Evolutionary conservation across 1,140 invertebrate species (phyloP).

Genomic region (Ooceraea biroi): DNA sequence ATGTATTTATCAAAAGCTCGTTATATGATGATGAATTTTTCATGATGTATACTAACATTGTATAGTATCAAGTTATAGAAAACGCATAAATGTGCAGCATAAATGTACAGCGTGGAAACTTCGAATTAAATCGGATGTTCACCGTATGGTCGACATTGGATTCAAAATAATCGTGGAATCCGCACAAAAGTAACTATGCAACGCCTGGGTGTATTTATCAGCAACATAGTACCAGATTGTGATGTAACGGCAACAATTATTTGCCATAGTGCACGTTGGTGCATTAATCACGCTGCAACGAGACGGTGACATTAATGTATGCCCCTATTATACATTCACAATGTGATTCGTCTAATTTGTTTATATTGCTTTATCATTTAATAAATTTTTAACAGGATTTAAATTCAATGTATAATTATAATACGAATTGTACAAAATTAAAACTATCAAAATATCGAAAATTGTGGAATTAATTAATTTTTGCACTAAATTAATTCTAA

Average conservation of each 20-base stretch:
- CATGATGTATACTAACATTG: too few relatives aligned
- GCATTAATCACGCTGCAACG: slow-evolving; percentile 25
- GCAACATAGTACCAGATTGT: slow-evolving; percentile 11
- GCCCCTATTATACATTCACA: slow-evolving; percentile 14
- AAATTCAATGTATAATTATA: background rate
- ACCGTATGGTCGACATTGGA: background rate
- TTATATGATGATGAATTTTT: background rate
- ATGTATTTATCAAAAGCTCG: background rate
- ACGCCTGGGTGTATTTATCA: slow-evolving; percentile 20
- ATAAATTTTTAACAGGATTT: background rate
- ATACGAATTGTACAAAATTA: background rate
- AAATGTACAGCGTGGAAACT: too few relatives aligned
- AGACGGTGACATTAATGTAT: slow-evolving; percentile 46
- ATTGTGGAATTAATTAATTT: too few relatives aligned
- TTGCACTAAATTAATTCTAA: too few relatives aligned
- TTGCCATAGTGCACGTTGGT: slow-evolving; percentile 13
- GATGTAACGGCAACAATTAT: slow-evolving; percentile 41
- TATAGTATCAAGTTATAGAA: background rate
- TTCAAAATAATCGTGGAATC: slow-evolving; percentile 41
- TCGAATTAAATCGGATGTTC: background rate
- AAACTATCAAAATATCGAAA: background rate
- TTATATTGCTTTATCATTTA: background rate
- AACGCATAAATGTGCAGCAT: slow-evolving; percentile 4
- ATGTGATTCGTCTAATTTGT: slow-evolving; percentile 18
- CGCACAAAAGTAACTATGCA: background rate